phyloP scores from a whole-genome alignment of 2,797 vertebrate genomes.

The Pseudochromis fuscus region DNA sequence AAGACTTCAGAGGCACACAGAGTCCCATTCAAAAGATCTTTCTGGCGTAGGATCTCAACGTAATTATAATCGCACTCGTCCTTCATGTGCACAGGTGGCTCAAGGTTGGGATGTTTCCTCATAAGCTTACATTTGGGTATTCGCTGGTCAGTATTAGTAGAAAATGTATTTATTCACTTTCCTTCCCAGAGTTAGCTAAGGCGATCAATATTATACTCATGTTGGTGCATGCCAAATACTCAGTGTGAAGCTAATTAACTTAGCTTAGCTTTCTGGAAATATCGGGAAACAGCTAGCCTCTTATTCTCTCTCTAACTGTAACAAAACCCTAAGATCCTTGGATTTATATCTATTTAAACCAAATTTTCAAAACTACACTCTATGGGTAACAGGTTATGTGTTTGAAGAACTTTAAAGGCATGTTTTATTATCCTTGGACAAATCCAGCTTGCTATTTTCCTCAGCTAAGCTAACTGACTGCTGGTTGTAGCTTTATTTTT shows the following conservation, averaged over 20 bases:
- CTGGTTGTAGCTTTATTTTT: not conserved
- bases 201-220: not conserved
- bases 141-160: too few species aligned
- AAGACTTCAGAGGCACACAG: slow-evolving; percentile 49
- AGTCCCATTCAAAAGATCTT: slow-evolving; percentile 51
- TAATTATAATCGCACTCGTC: slow-evolving; percentile 18
- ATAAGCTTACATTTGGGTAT: not conserved
- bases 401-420: too few species aligned
- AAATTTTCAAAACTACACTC: too few species aligned
- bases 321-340: too few species aligned
- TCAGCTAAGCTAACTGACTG: not conserved
- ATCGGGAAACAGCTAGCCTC: too few species aligned
- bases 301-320: too few species aligned
- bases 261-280: not conserved
- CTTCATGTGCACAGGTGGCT: slow-evolving; percentile 54
- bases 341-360: too few species aligned
- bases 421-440: not conserved
- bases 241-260: not conserved
- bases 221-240: not conserved
- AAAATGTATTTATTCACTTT: not conserved
- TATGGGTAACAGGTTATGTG: too few species aligned
- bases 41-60: slow-evolving; percentile 5
- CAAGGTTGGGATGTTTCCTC: not conserved
- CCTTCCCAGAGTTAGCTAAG: too few species aligned
- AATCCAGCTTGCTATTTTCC: not conserved